A percentile compares a stretch with the other conserved stretches of the same genome.
Conservation (phyloP, 2,888 invertebrate species). For the Orthosia incerta region DNA sequence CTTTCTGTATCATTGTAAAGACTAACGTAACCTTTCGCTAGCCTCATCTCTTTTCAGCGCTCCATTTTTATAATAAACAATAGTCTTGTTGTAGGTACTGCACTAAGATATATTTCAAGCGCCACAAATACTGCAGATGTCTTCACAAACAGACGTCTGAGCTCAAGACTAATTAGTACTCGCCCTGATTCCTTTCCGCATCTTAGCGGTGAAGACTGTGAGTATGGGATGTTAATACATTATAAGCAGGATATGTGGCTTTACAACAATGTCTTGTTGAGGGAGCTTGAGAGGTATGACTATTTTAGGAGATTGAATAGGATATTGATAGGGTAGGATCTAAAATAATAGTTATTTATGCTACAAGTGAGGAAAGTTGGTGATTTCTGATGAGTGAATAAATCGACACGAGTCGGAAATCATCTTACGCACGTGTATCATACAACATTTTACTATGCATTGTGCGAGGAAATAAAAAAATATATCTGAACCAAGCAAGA, state of each 20-base stretch:
- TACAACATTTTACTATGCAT: too few species aligned
- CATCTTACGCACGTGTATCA: too few species aligned
- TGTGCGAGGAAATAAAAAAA: too few species aligned
- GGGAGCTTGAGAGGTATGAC: neutral
- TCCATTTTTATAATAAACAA: neutral
- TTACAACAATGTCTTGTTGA: neutral
- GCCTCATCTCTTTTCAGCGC: too few species aligned
- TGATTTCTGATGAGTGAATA: too few species aligned
- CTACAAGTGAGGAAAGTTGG: too few species aligned
- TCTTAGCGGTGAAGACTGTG: slow-evolving; percentile 25
- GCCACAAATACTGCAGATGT: slow-evolving; percentile 25
- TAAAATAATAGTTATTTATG: too few species aligned
- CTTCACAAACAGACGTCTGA: slow-evolving; percentile 21
- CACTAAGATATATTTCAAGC: slow-evolving; percentile 1
- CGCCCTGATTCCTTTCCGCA: slow-evolving; percentile 40
- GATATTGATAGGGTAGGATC: neutral
- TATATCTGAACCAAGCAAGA: too few species aligned
- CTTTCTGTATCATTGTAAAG: too few species aligned
- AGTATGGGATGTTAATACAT: slow-evolving; percentile 18
- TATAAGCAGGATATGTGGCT: slow-evolving; percentile 6
- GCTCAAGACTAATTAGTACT: slow-evolving; percentile 38
- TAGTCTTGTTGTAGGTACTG: neutral
- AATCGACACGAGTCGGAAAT: too few species aligned
- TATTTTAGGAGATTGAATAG: slow-evolving; percentile 2
- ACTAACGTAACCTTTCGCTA: neutral